Percentiles rank a stretch among this genome's conserved stretches.
Conservation (phyloP, 2,888 invertebrate genomes). For the Pardosa pseudoannulata region DNA sequence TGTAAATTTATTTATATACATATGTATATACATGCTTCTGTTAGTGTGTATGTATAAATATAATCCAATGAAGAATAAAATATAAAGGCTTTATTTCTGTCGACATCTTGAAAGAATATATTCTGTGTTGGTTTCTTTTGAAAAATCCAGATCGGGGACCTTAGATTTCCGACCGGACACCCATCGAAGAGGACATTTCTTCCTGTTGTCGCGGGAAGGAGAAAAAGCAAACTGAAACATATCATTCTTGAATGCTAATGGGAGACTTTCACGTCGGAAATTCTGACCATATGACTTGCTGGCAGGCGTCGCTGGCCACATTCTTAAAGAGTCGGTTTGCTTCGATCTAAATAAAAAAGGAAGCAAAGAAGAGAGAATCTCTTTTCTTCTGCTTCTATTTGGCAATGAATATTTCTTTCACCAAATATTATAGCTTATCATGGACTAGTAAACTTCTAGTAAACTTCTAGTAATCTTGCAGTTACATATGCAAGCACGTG, state of each 20-base stretch:
- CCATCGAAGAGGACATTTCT: conserved; percentile 13
- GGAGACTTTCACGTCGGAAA: conserved; percentile 41
- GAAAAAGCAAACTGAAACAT: not conserved
- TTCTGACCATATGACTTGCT: conserved; percentile 51
- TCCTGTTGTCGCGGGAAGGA: conserved; percentile 24
- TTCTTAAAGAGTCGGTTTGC: conserved; percentile 38
- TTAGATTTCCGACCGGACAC: conserved; percentile 49
- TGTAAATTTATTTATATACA: too few species aligned
- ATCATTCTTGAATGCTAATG: conserved; percentile 44
- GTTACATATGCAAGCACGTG: too few species aligned
- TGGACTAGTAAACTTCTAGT: too few species aligned
- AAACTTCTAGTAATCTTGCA: too few species aligned
- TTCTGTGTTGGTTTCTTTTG: not conserved
- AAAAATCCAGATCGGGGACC: not conserved
- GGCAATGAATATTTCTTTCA: too few species aligned
- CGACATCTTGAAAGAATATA: not conserved
- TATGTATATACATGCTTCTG: not conserved
- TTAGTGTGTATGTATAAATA: too few species aligned
- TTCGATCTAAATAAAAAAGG: not conserved
- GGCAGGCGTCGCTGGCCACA: conserved; percentile 52
- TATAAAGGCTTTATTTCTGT: not conserved
- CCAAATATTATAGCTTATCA: too few species aligned
- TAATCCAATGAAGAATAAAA: too few species aligned
- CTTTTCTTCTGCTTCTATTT: too few species aligned
- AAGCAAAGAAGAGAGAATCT: too few species aligned